Conservation (phyloP, 2,888 invertebrate species). For the Drosophila imparisetae region DNA sequence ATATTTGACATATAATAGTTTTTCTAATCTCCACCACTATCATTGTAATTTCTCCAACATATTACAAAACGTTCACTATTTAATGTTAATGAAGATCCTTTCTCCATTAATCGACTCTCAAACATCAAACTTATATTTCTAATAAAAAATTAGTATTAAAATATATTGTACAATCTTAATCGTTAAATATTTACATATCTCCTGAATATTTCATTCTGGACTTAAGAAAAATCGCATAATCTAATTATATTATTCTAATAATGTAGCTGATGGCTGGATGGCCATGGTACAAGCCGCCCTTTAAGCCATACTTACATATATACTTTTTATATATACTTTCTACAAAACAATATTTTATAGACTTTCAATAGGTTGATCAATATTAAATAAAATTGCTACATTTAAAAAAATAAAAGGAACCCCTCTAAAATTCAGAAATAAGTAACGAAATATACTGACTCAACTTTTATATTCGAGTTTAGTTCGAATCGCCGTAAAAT, state of each 20-base stretch:
- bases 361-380: no score
- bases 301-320: no score
- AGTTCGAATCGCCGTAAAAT: neutral
- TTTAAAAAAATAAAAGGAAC: neutral
- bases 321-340: no score
- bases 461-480: neutral
- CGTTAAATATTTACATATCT: neutral
- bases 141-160: neutral
- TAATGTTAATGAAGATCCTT: neutral
- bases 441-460: neutral
- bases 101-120: neutral
- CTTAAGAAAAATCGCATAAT: neutral
- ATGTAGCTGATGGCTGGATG: neutral
- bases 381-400: no score
- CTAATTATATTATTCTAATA: neutral
- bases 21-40: no score
- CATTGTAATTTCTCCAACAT: no score
- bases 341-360: no score
- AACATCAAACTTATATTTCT: neutral
- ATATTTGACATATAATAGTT: no score
- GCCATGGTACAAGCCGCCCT: neutral
- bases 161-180: neutral
- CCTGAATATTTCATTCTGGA: neutral
- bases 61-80: no score
- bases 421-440: neutral